These are phyloP conservation scores for Zhuqinia jingwanae DNA, from an alignment of 2,888 invertebrate species.

Conservation along the genomic window DNA sequence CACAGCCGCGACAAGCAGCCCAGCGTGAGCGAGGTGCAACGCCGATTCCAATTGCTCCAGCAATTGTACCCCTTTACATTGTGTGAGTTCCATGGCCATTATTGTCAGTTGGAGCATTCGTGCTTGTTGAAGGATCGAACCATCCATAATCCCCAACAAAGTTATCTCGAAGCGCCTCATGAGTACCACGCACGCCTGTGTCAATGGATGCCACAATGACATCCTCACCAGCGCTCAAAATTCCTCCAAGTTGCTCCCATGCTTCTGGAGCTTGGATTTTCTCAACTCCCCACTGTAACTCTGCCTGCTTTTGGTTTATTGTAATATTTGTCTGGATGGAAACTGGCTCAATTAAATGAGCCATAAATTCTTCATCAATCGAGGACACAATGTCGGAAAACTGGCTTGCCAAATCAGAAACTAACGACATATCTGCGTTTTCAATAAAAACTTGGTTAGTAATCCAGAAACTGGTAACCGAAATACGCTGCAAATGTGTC, in stretches of 20 bases:
- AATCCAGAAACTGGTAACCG: constrained; percentile 58
- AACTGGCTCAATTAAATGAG: constrained; percentile 34
- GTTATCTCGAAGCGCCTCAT: constrained; percentile 53
- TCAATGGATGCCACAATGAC: constrained; percentile 35
- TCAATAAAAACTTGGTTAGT: constrained; percentile 59
- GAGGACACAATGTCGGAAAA: constrained; percentile 24
- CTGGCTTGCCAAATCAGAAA: not conserved
- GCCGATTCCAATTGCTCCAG: constrained; percentile 34
- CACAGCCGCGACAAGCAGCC: constrained; percentile 41
- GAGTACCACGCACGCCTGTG: constrained; percentile 56
- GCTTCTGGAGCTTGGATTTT: constrained; percentile 58
- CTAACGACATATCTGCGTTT: constrained; percentile 18
- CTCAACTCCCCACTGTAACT: constrained; percentile 53
- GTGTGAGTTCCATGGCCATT: constrained; percentile 57
- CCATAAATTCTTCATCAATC: constrained; percentile 55
- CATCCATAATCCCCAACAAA: constrained; percentile 68
- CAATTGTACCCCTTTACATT: constrained; percentile 65
- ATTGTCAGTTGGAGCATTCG: constrained; percentile 36
- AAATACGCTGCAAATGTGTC: not conserved
- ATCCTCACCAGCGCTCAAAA: constrained; percentile 13
- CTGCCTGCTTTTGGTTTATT: not conserved
- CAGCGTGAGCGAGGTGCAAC: constrained; percentile 54
- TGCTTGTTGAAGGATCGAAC: constrained; percentile 49
- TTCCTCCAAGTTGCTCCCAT: constrained; percentile 36
- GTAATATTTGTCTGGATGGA: not conserved